phyloP scores from a whole-genome alignment of 2,113 vertebrate genomes.

The Hemichromis elongatus region DNA sequence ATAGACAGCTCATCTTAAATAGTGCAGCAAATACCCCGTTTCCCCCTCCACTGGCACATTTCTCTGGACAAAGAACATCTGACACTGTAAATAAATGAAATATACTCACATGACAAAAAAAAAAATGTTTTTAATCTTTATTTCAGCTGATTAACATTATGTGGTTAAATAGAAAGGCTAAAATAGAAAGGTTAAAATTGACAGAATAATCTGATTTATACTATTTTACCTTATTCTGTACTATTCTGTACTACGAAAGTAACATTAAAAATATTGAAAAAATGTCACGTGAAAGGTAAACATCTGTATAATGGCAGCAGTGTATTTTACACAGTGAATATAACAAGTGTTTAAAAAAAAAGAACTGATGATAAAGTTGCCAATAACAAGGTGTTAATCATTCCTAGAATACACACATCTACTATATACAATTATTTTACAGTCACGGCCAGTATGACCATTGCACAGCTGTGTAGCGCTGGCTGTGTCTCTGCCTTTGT shows the following conservation, averaged over 20 bases:
- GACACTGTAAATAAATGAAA: neutral
- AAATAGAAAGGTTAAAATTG: neutral
- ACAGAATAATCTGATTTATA: slow-evolving; percentile 6
- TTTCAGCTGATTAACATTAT: slow-evolving; percentile 18
- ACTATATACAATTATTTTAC: slow-evolving; percentile 55
- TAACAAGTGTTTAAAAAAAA: slow-evolving; percentile 18
- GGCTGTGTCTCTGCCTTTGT: neutral
- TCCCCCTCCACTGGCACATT: neutral
- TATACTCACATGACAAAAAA: neutral
- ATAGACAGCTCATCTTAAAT: neutral
- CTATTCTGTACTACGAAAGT: neutral
- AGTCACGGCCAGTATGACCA: slow-evolving; percentile 20
- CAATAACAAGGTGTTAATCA: neutral
- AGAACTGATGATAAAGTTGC: neutral
- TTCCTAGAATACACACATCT: slow-evolving; percentile 18
- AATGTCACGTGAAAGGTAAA: slow-evolving; percentile 18
- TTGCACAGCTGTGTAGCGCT: neutral
- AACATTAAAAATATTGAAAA: slow-evolving; percentile 19
- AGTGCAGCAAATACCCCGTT: neutral
- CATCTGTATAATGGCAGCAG: neutral
- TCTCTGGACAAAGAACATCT: neutral
- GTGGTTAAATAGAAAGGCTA: slow-evolving; percentile 28
- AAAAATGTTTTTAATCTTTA: neutral
- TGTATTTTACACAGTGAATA: slow-evolving; percentile 13
- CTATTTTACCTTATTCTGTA: neutral